A percentile compares a stretch with the other conserved stretches of the same genome.
Conservation (phyloP, 2,888 invertebrate genomes). For the Minunthozetes semirufus region DNA sequence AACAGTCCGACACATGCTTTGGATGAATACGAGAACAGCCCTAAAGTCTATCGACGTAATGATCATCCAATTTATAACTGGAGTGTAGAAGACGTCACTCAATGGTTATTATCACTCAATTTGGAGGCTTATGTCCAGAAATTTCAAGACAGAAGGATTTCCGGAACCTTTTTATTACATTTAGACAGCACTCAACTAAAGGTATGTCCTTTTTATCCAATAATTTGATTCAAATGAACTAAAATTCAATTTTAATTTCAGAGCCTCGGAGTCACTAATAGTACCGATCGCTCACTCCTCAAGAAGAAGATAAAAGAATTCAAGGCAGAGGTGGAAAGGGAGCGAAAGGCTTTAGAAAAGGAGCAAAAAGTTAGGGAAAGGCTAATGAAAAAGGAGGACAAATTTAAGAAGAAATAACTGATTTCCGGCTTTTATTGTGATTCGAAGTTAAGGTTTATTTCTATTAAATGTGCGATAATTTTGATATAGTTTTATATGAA, state of each 20-base stretch:
- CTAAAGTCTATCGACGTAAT: neutral
- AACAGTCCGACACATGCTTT: neutral
- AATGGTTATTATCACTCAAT: constrained; percentile 74
- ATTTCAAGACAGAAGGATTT: constrained; percentile 79
- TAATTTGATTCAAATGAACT: neutral
- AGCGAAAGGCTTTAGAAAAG: constrained; percentile 50
- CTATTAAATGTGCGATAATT: neutral
- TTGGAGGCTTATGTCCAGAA: constrained; percentile 79
- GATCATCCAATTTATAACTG: constrained; percentile 59
- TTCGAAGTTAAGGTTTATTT: neutral
- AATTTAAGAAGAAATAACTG: constrained; percentile 39
- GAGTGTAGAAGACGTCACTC: constrained; percentile 79
- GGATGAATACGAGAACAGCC: neutral
- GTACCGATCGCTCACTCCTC: constrained; percentile 52
- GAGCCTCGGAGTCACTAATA: constrained; percentile 52
- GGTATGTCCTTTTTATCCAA: constrained; percentile 44
- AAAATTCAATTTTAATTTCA: constrained; percentile 42
- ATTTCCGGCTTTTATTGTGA: neutral
- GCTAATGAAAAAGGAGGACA: constrained; percentile 37
- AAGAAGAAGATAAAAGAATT: constrained; percentile 55
- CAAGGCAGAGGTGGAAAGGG: constrained; percentile 51
- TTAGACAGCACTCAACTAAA: constrained; percentile 88
- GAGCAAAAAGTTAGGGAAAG: constrained; percentile 57
- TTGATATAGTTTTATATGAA: too few relatives aligned
- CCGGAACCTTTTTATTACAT: constrained; percentile 74